Evolutionary conservation across 2,113 vertebrate species (phyloP).

Genomic region (Ursus arctos): DNA sequence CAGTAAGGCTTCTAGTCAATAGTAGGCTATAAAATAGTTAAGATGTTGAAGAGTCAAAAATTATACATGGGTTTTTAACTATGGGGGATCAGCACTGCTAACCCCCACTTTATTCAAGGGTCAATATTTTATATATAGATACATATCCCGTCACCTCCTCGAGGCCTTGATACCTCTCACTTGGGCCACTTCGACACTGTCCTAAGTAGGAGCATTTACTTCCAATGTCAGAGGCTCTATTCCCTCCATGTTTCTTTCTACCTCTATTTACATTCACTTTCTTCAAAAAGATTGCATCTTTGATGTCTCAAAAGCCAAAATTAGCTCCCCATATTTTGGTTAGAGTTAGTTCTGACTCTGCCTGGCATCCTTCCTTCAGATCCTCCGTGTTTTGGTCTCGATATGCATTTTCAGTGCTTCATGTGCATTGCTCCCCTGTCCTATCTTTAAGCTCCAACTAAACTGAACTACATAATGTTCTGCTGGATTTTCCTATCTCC

Average conservation of each 20-base stretch:
- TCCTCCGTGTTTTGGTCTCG: not conserved
- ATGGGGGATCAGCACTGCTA: not conserved
- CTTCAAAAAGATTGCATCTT: not conserved
- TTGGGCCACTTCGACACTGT: not conserved
- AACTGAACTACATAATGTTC: not conserved
- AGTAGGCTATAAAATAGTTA: not conserved
- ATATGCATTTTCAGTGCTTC: not conserved
- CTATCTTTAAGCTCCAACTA: not conserved
- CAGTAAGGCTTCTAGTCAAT: not conserved
- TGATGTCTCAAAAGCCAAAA: not conserved
- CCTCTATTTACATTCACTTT: not conserved
- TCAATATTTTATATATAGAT: not conserved
- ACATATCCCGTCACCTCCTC: not conserved
- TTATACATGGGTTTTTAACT: no score
- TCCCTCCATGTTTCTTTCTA: not conserved
- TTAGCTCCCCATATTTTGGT: not conserved
- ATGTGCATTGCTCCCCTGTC: not conserved
- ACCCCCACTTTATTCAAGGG: not conserved
- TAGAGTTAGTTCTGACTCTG: not conserved
- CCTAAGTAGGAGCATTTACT: not conserved
- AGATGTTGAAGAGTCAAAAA: not conserved
- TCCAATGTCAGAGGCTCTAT: not conserved
- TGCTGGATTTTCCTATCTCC: not conserved
- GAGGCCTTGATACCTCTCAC: not conserved
- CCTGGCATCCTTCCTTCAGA: not conserved